Evolutionary conservation across 1,140 invertebrate species (phyloP), one percentile per base, ranked within the genome.

Genomic region (Procambarus clarkii): DNA sequence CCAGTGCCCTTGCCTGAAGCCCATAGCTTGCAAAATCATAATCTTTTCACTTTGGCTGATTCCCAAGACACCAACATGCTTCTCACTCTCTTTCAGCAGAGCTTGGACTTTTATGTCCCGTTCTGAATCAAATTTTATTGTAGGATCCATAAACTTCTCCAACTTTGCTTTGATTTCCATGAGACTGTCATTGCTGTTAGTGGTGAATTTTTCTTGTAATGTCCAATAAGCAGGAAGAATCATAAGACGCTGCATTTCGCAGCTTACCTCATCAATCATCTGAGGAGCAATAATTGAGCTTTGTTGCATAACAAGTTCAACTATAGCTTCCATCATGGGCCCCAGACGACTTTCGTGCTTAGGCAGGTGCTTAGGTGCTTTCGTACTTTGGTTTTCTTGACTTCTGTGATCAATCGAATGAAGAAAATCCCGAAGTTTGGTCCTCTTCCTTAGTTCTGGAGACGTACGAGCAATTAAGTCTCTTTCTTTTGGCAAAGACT

Each of bases 21-120:
- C 95, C 92, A 97, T 95, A 0, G 96, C 96, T 93, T 94, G 94
- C 0, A 97, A 94, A 85, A 97, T 96, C 93, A 95, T 93, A 69
- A 94, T 92, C 86, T 94, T 94, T 94, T 97, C 96, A 76, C 94
- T 87, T 34, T 96, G 95, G 7, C 94, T 95, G 4, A 96, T 94
- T 15, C 94, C 94, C 44, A 94, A 93, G 4, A 93, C 93, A 7
- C 92, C 92, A 21, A 86, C 13, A 48, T 76, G 90, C 50, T 86
- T 48, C 87, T 92, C 82, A 46, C 81, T 85, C n/a, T 91, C 92
- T 77, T 94, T 93, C 80, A 94, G 79, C 0, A 91, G 54, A 2
- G 92, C 76, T 15, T 91, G 88, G 45, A 94, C 90, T 77, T 93
- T 84, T 79, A 93, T 71, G 34, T 93, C 92, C 21, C 58, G 34